A percentile compares a stretch with the other conserved stretches of the same genome.
Evolutionary conservation across 53 echinoderm and acorn worm species (phyloP).

Genomic region (Hippasteria phrygiana): DNA sequence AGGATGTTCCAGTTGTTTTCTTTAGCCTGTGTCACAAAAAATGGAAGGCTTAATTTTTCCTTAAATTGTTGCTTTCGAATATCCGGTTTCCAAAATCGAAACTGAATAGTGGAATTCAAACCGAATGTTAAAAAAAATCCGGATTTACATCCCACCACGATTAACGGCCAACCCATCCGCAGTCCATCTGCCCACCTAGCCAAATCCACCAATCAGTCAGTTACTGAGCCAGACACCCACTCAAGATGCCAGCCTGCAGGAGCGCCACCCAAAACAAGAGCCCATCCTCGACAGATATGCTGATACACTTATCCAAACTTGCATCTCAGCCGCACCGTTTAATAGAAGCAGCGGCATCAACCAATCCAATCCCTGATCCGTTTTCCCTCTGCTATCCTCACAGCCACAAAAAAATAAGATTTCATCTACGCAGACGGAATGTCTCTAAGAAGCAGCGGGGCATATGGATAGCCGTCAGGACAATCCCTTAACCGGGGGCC

Average conservation of each 20-base stretch:
- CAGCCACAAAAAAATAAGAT: not conserved
- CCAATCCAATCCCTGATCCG: not conserved
- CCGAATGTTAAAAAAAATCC: too few relatives aligned
- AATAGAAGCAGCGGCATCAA: too few relatives aligned
- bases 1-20: too few relatives aligned
- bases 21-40: too few relatives aligned
- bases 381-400: not conserved
- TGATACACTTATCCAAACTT: not conserved
- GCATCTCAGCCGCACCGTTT: not conserved
- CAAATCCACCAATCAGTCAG: too few relatives aligned
- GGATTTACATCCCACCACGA: too few relatives aligned
- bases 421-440: not conserved
- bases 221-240: not conserved
- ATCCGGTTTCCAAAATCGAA: too few relatives aligned
- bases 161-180: not conserved
- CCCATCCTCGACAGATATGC: not conserved
- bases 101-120: too few relatives aligned
- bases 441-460: not conserved
- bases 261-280: not conserved
- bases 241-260: not conserved
- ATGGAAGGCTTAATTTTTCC: too few relatives aligned
- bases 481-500: not conserved
- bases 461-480: not conserved
- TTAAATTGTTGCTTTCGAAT: too few relatives aligned
- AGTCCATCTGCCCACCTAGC: too few relatives aligned